Evolutionary conservation across 2,797 vertebrate genomes (phyloP).

Genomic region (Neostethus bicornis): DNA sequence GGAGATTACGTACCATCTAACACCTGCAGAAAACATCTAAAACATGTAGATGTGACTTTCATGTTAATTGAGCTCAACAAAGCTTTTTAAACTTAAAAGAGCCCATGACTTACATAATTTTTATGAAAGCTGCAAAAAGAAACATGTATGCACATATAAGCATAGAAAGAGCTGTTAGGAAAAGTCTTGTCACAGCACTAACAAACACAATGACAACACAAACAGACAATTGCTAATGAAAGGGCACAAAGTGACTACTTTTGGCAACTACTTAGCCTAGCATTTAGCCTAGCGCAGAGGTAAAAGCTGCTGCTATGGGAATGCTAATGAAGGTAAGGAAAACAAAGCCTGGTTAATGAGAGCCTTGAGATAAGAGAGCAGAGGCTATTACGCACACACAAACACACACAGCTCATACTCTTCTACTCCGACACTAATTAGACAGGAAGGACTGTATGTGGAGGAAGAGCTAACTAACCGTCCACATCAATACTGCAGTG

Average conservation of each 20-base stretch:
- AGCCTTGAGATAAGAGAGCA: conserved; percentile 72
- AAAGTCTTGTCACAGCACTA: conserved; percentile 44
- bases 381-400: conserved; percentile 56
- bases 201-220: conserved; percentile 56
- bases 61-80: conserved; percentile 53
- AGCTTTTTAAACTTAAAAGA: conserved; percentile 40
- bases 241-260: conserved; percentile 49
- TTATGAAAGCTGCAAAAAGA: conserved; percentile 21
- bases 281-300: conserved; percentile 65
- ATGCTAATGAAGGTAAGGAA: conserved; percentile 81
- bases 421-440: conserved; percentile 71
- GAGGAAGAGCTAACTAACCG: conserved; percentile 71
- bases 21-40: conserved; percentile 53
- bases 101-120: conserved; percentile 33
- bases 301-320: conserved; percentile 74
- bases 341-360: conserved; percentile 81
- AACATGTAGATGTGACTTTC: conserved; percentile 44
- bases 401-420: conserved; percentile 36
- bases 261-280: conserved; percentile 61
- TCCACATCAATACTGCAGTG: conserved; percentile 70
- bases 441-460: conserved; percentile 72
- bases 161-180: conserved; percentile 32
- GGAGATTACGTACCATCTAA: conserved; percentile 40
- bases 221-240: conserved; percentile 62
- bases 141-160: conserved; percentile 27